phyloP scores from a whole-genome alignment of 2,888 invertebrate species.

The Isoperla grammatica region DNA sequence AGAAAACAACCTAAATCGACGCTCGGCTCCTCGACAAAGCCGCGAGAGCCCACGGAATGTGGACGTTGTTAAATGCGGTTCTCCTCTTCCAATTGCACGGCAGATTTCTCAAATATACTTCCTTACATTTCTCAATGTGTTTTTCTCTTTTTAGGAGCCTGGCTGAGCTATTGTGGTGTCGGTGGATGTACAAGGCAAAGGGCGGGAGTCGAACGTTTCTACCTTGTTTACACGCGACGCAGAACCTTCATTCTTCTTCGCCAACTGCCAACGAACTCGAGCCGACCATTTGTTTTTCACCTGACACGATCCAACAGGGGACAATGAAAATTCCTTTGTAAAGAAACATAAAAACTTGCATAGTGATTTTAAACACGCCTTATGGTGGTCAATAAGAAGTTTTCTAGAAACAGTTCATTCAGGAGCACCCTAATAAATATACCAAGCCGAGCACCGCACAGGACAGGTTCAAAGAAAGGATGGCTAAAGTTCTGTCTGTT shows the following conservation, averaged over 20 bases:
- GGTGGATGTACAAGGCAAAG: not conserved
- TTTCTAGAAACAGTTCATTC: no score
- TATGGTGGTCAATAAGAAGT: no score
- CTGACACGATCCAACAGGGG: slow-evolving; percentile 2
- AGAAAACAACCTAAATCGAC: slow-evolving; percentile 9
- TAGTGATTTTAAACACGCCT: no score
- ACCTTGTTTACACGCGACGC: not conserved
- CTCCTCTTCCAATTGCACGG: not conserved
- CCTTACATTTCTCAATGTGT: not conserved
- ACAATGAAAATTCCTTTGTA: slow-evolving; percentile 9
- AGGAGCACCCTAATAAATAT: no score
- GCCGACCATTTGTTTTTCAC: slow-evolving; percentile 14
- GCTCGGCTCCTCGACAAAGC: not conserved
- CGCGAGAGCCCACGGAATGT: not conserved
- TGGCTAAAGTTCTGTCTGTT: no score
- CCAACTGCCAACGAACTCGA: slow-evolving; percentile 14
- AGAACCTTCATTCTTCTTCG: slow-evolving; percentile 10
- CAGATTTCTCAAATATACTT: slow-evolving; percentile 11
- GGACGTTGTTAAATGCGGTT: slow-evolving; percentile 11
- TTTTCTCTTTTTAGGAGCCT: not conserved
- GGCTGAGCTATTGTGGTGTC: not conserved
- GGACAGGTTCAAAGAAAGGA: no score
- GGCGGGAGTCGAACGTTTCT: not conserved
- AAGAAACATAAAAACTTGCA: no score
- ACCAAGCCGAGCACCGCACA: no score